Evolutionary conservation across 1,140 invertebrate species (phyloP).

Genomic region (Zaprionus africanus): DNA sequence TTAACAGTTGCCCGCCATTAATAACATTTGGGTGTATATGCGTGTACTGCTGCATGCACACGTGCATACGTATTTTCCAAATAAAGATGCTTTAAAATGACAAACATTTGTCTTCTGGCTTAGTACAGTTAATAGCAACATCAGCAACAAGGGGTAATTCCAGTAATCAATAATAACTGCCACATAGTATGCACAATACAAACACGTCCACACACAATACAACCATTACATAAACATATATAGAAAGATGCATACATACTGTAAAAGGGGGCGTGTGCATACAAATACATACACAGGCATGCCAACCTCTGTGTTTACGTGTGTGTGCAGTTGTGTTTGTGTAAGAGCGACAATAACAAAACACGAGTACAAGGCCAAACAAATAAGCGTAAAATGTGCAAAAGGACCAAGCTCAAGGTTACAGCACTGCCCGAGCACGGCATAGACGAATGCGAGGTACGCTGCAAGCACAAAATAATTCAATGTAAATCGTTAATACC

Average conservation of each 20-base stretch:
- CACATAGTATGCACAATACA: constrained; percentile 6
- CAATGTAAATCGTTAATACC: no score
- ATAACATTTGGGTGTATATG: background rate
- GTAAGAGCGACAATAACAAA: constrained; percentile 43
- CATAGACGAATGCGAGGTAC: background rate
- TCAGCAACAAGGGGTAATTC: constrained; percentile 16
- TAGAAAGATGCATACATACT: background rate
- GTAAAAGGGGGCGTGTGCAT: constrained; percentile 6
- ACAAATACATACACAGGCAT: background rate
- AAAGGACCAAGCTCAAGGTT: constrained; percentile 49
- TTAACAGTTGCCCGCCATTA: background rate
- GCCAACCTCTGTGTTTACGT: background rate
- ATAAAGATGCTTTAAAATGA: background rate
- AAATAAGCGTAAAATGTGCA: constrained; percentile 48
- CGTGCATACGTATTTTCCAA: background rate
- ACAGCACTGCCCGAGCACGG: background rate
- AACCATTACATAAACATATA: no score
- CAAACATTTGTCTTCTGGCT: background rate
- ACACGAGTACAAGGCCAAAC: constrained; percentile 50
- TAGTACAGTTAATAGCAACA: constrained; percentile 5
- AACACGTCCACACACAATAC: background rate
- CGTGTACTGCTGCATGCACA: background rate
- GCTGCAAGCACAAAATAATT: background rate
- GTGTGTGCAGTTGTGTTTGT: constrained; percentile 5
- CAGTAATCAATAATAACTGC: constrained; percentile 36